Base-by-base conservation (phyloP, 2,113 vertebrate species). In the Odontophorus gujanensis region DNA sequence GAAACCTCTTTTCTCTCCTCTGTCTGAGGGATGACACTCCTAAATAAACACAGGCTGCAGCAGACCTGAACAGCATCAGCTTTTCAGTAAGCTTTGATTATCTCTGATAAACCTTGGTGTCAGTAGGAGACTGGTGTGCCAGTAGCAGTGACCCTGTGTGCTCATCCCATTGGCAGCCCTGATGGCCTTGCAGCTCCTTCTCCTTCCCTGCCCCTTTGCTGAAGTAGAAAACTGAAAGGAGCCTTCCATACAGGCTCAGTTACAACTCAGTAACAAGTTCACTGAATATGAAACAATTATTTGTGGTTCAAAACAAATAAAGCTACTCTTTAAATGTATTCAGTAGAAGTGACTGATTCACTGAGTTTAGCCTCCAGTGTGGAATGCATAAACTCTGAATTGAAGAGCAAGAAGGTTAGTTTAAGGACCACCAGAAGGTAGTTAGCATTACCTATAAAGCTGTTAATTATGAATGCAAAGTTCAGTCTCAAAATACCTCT, bases 331-430 rank as follows among this genome's bases (percentile, higher is more conserved):
- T 42, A 7, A 42, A 28, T 4, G 13, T 7, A 43, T 38, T 86
- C 7, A 43, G 28, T 34, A 16, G 25, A 7, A 18, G 2, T 4
- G 14, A 48, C 18, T 24, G 19, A 47, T 57, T 57, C 53, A 65
- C 53, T 45, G 36, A 6, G 30, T 69, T 63, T 65, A 42, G 58
- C 40, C 4, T 61, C 66, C 18, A 68, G 26, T 47, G 76, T 32
- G 53, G 13, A 53, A 62, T 6, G 32, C 30, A 21, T 13, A 40
- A 51, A 11, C 3, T 18, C 15, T 36, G 1, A 47, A 53, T 7
- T 6, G 12, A 15, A 59, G 36, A 21, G 0, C 5, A 38, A 58
- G 20, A 59, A 11, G 6, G 36, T 7, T 36, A 22, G 30, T 47
- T 19, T 28, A 51, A 40, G 6, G 2, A 0, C 11, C 15, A 14